Evolutionary conservation across 2,888 invertebrate species (phyloP).

Genomic region (Cheilosia vernalis): DNA sequence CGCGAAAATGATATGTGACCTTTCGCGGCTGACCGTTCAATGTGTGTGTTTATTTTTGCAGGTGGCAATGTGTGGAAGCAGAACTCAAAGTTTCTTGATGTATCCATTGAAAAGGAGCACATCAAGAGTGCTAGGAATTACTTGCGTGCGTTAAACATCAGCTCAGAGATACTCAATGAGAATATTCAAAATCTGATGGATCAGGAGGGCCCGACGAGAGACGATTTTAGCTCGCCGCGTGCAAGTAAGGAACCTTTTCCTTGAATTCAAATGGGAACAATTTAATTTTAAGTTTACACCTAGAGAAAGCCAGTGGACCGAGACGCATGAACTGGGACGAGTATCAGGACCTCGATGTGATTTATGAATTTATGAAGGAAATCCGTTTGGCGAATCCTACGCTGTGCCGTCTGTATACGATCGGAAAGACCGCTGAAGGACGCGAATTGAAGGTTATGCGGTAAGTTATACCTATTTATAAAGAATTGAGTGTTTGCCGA

Average conservation of each 20-base stretch:
- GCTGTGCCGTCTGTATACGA: conserved; percentile 88
- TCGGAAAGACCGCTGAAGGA: conserved; percentile 90
- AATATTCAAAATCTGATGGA: conserved; percentile 91
- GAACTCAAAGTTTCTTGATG: conserved; percentile 85
- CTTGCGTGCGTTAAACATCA: conserved; percentile 86
- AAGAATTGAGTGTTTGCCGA: conserved; percentile 6
- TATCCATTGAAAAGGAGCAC: conserved; percentile 87
- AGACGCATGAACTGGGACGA: conserved; percentile 88
- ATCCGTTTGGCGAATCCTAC: conserved; percentile 88
- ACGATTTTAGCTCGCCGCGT: conserved; percentile 82
- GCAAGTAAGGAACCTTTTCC: conserved; percentile 78
- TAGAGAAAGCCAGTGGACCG: conserved; percentile 55
- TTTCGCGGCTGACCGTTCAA: conserved; percentile 14
- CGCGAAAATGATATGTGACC: not conserved
- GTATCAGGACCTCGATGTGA: conserved; percentile 88
- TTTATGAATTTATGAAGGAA: conserved; percentile 89
- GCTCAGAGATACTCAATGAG: conserved; percentile 87
- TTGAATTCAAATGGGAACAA: conserved; percentile 3
- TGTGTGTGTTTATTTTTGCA: conserved; percentile 54
- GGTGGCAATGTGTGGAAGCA: conserved; percentile 82
- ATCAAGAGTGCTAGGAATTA: conserved; percentile 86
- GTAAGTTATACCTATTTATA: conserved; percentile 76
- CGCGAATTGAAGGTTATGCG: conserved; percentile 88
- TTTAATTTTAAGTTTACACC: conserved; percentile 48
- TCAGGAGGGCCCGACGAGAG: conserved; percentile 86